Percentiles rank a stretch among this genome's conserved stretches.
phyloP scores from a whole-genome alignment of 2,113 vertebrate genomes.

The Oreochromis tanganicae region DNA sequence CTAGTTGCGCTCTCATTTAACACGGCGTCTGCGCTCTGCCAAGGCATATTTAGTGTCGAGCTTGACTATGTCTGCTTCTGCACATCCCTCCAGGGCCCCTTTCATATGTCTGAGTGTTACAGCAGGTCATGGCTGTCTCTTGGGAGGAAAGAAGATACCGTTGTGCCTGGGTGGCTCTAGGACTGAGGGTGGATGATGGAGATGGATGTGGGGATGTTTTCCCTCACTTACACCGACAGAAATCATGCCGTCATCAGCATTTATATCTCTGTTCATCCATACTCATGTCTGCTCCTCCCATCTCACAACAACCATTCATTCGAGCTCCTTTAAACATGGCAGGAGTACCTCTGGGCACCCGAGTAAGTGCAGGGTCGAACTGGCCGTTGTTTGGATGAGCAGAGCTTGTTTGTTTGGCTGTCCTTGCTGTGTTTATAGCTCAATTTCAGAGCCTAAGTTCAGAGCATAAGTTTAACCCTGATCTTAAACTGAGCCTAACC shows the following conservation, averaged over 20 bases:
- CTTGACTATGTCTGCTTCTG: conserved; percentile 9
- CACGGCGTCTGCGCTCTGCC: not conserved
- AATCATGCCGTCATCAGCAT: not conserved
- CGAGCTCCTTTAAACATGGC: not conserved
- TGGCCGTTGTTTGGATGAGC: not conserved
- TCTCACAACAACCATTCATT: not conserved
- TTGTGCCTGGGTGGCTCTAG: not conserved
- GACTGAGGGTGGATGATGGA: not conserved
- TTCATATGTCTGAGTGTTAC: conserved; percentile 17
- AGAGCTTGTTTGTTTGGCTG: not conserved
- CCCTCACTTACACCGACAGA: not conserved
- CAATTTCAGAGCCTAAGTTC: not conserved
- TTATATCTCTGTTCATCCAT: not conserved
- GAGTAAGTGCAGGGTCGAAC: not conserved
- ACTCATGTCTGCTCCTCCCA: not conserved
- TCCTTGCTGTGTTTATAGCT: not conserved
- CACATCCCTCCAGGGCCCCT: conserved; percentile 4
- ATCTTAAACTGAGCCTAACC: fast-evolving
- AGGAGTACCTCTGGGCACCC: not conserved
- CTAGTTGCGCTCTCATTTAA: conserved; percentile 2
- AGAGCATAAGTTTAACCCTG: not conserved
- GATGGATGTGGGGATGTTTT: not conserved
- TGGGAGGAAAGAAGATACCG: conserved; percentile 14
- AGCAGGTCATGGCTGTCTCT: not conserved
- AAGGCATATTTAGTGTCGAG: conserved; percentile 34